Conservation (phyloP, 2,888 invertebrate species). For the Leucophenga montana region DNA sequence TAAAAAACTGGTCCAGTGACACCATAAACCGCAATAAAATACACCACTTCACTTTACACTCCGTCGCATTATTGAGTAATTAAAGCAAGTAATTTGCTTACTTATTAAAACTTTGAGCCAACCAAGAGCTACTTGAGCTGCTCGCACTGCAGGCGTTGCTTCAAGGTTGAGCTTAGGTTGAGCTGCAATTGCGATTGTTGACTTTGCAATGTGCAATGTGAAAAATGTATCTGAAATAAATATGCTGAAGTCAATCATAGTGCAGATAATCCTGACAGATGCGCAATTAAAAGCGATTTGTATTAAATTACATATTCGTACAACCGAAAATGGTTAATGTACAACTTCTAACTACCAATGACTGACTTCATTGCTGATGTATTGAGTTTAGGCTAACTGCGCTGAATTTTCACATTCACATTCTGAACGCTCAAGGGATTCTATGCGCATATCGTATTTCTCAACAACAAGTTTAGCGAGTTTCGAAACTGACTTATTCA, state of each 20-base stretch:
- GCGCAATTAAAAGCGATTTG: conserved; percentile 55
- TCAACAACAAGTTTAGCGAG: conserved; percentile 69
- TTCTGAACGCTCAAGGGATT: no score
- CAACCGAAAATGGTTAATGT: conserved; percentile 10
- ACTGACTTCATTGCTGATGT: background rate
- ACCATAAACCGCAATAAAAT: conserved; percentile 48
- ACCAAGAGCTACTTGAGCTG: no score
- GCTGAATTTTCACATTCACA: no score
- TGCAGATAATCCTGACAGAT: conserved; percentile 53
- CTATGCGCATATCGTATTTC: conserved; percentile 57
- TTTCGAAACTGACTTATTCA: conserved; percentile 64
- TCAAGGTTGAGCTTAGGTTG: conserved; percentile 30
- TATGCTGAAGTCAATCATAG: conserved; percentile 9
- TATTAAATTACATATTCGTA: conserved; percentile 51
- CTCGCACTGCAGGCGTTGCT: background rate
- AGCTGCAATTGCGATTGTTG: conserved; percentile 15
- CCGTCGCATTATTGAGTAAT: conserved; percentile 36
- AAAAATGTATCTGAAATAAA: conserved; percentile 7
- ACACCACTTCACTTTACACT: background rate
- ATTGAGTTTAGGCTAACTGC: no score
- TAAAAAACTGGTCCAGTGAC: conserved; percentile 60
- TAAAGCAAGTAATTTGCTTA: conserved; percentile 26
- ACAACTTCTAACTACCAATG: background rate
- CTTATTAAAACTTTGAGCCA: no score
- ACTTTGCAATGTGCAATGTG: conserved; percentile 4